Evolutionary conservation across 2,888 invertebrate genomes (phyloP), one percentile per base, ranked within the genome.

Genomic region (Lasioglossum lativentre): DNA sequence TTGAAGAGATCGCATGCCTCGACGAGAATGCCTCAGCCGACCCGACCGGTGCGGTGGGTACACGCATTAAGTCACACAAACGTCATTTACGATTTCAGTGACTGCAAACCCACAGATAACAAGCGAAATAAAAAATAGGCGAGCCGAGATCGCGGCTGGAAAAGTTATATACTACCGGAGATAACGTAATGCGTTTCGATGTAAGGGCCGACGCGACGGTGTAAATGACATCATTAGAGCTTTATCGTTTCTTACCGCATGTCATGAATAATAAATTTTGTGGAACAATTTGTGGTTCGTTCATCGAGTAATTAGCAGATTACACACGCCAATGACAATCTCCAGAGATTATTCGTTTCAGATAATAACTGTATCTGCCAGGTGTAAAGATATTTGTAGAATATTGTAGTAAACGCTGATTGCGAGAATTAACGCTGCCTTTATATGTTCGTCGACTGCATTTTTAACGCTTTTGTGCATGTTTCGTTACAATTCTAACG

Each of bases 1-100:
- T 81, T 71, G 75, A 68, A 66, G 66, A 78, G 74, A 81, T 78
- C 40, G 75, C 70, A 75, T 75, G 70, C 52, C 34, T 63, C 38
- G 12, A 12, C 56, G 27, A 56, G 74, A 66, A 34, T 66, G 52
- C 38, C 63, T 23, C 38, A 40, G 47, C 34, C 3, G 2, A 34
- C 2, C n/a, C 10, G 23, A 68, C 16, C 34, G 45, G 47, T 23
- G 47, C 34, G 38, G 66, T 4, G 27, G 38, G 4, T 27, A 30
- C 63, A 30, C 30, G 63, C 27, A 47, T 74, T 74, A 66, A 45
- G 66, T 42, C 38, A 30, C 74, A 68, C 52, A 52, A 52, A 74
- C 47, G 47, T 75, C 52, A 38, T 73, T 52, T 52, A 42, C 27
- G 66, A n/a, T 79, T 74, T 66, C 47, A 47, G 34, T 2, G 47